Evolutionary conservation across 2,888 invertebrate species (phyloP).

Genomic region (Seladonia tumulorum): DNA sequence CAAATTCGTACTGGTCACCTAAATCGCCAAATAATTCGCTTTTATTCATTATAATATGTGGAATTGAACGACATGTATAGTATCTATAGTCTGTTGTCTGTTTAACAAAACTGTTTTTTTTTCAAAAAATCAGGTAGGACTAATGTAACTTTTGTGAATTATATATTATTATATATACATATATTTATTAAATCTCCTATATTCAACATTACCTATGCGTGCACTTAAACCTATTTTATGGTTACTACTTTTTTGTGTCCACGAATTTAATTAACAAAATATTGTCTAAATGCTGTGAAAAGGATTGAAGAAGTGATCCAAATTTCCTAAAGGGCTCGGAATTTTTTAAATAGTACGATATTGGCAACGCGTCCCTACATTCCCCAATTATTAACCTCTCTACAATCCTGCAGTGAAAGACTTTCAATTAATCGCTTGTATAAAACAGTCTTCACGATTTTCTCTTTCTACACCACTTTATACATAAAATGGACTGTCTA

Average conservation of each 20-base stretch:
- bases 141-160: neutral
- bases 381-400: neutral
- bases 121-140: neutral
- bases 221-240: neutral
- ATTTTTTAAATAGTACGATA: neutral
- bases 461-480: neutral
- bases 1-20: neutral
- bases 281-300: neutral
- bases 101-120: neutral
- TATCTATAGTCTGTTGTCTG: neutral
- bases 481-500: neutral
- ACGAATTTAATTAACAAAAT: too few relatives aligned
- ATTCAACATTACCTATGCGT: neutral
- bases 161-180: neutral
- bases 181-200: neutral
- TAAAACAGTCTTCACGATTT: neutral
- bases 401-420: neutral
- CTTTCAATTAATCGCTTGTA: neutral
- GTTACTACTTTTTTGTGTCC: neutral
- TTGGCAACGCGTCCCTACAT: neutral
- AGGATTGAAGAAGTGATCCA: too few relatives aligned
- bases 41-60: neutral
- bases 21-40: neutral
- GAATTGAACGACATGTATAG: neutral
- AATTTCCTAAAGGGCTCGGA: too few relatives aligned